These are phyloP conservation scores for Iphiclides podalirius DNA, from an alignment of 2,888 invertebrate species.

Conservation along the genomic window DNA sequence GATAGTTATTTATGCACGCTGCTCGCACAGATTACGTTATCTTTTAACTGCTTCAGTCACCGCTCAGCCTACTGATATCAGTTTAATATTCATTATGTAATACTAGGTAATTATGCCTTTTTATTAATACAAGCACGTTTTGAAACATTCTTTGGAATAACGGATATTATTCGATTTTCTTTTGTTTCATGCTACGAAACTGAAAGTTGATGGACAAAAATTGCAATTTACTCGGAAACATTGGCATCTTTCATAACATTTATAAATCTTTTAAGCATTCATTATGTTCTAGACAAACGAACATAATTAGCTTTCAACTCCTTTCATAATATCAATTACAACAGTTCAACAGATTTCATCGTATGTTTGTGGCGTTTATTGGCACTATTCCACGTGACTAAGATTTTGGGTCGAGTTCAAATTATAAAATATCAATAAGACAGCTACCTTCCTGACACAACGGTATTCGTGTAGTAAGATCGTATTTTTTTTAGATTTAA, in stretches of 20 bases:
- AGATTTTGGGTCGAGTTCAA: constrained; percentile 18
- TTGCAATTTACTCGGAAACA: background rate
- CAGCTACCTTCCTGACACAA: constrained; percentile 7
- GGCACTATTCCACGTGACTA: constrained; percentile 9
- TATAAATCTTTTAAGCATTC: background rate
- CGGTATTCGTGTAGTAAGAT: background rate
- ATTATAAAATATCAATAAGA: constrained; percentile 17
- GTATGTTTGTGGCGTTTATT: constrained; percentile 2
- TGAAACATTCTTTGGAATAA: too few relatives aligned
- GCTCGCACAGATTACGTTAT: constrained; percentile 17
- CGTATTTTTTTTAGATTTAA: too few relatives aligned
- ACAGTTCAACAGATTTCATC: constrained; percentile 5
- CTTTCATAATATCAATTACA: constrained; percentile 15
- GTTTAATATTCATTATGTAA: constrained; percentile 13
- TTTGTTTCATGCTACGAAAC: too few relatives aligned
- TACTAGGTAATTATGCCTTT: background rate
- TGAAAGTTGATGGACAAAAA: too few relatives aligned
- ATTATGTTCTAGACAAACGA: background rate
- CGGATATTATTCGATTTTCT: too few relatives aligned
- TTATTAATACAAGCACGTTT: background rate
- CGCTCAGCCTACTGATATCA: constrained; percentile 6
- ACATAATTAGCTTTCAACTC: constrained; percentile 8
- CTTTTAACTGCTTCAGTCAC: constrained; percentile 18
- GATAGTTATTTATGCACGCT: constrained; percentile 13
- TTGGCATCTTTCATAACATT: background rate